These are phyloP conservation scores for Drosophila macrospina DNA, from an alignment of 2,888 invertebrate genomes.

Conservation along the genomic window DNA sequence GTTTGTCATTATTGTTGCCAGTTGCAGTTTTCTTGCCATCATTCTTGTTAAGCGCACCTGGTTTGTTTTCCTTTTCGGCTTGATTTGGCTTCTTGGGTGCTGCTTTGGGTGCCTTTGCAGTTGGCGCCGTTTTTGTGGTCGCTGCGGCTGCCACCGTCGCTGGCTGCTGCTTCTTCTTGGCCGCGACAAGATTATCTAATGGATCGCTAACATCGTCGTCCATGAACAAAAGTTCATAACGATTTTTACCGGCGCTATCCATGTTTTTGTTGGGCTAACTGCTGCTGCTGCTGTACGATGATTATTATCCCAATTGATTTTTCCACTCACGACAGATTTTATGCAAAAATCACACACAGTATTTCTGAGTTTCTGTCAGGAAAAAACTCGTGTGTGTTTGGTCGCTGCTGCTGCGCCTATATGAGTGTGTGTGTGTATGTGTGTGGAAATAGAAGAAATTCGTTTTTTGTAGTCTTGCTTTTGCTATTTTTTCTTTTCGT, in stretches of 20 bases:
- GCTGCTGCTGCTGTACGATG: constrained; percentile 44
- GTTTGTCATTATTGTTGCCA: constrained; percentile 36
- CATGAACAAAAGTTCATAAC: constrained; percentile 86
- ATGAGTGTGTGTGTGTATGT: constrained; percentile 28
- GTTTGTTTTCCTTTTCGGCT: constrained; percentile 85
- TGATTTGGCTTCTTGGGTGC: constrained; percentile 78
- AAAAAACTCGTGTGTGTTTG: constrained; percentile 62
- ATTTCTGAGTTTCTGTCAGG: constrained; percentile 56
- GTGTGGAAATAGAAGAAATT: constrained; percentile 51
- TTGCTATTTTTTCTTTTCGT: constrained; percentile 56
- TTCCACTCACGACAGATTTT: constrained; percentile 57
- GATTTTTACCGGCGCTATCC: constrained; percentile 85
- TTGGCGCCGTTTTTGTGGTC: constrained; percentile 59
- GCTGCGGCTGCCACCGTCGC: constrained; percentile 54
- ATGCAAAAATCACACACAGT: constrained; percentile 55
- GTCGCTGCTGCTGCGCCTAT: constrained; percentile 58
- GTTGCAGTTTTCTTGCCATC: constrained; percentile 75
- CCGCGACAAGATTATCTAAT: constrained; percentile 85
- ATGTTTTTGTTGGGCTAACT: constrained; percentile 64
- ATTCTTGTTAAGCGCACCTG: constrained; percentile 84
- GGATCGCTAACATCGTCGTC: constrained; percentile 85
- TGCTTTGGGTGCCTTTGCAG: constrained; percentile 61
- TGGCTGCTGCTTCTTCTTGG: constrained; percentile 82
- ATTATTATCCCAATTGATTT: constrained; percentile 59
- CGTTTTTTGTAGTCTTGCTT: constrained; percentile 64